Evolutionary conservation across 1,140 invertebrate species (phyloP), one percentile per base, ranked within the genome.

Genomic region (Ptiloglossa arizonensis): DNA sequence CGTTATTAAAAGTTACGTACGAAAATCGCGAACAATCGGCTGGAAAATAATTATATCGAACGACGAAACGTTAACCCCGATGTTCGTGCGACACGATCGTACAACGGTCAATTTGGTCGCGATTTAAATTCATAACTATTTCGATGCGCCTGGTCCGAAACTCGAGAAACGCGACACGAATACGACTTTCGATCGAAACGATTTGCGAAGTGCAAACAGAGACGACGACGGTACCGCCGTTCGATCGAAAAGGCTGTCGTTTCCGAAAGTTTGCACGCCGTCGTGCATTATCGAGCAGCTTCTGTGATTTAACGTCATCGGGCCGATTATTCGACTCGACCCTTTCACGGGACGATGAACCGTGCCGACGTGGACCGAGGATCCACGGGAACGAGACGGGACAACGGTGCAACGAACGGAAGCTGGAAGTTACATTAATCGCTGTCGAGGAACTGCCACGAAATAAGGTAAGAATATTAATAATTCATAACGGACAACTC

Each of bases 391-490:
- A 27, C 13, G n/a, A 50, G 38, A 66, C 11, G 32, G 32, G 35
- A 56, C 32, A 68, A 68, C 22, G 22, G 8, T 35, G n/a, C 19
- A 5, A 9, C 5, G 13, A 11, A 6, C 5, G 6, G 32, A 22
- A 41, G 15, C 44, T 52, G n/a, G 41, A 35, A 24, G 29, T 56
- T 50, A 8, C 63, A 48, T 66, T 68, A 56, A 38, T 68, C 66
- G 50, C 0, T 19, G 50, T 68, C 66, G 19, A 9, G 19, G 1
- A 54, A 27, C 35, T 54, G 50, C 13, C 35, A 27, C 13, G 50
- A 19, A 68, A 68, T 52, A 54, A 24, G 32, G 50, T 38, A 8
- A 22, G 50, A 68, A 22, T 56, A 56, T 68, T 68, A 68, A 68
- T 68, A 68, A 68, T 68, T 68, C 50, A 56, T 41, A 15, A 8